Evolutionary conservation across 2,888 invertebrate species (phyloP), one percentile per base, ranked within the genome.

Genomic region (Plebejus melissa): DNA sequence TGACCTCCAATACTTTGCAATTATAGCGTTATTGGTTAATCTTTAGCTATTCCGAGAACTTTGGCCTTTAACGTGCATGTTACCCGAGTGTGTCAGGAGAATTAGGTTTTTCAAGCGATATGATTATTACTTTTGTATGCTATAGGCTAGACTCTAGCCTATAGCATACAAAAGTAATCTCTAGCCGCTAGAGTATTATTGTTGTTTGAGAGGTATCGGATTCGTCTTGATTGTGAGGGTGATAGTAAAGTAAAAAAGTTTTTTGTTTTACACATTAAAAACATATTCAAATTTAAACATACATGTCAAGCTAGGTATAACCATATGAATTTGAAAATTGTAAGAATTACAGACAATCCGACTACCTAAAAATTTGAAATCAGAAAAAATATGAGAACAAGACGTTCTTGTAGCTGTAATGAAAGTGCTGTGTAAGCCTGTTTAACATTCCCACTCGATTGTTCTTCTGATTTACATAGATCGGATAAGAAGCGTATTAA

Each of bases 401-500:
- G 4, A 11, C 65, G 65, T 32, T 65, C 1, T 36, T 36, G 65
- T 65, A 65, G 13, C 11, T 32, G 32, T 65, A 13, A 65, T 13
- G 65, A 65, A 65, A 65, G 65, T 58, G 22, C 2, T 3, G 9
- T 65, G 32, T 13, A 65, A 65, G 22, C 6, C 9, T 3, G 9
- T 65, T 13, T 13, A 65, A 65, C 65, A 65, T 65, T 65, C 65
- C 65, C 65, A 65, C 13, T 13, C 65, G 13, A 28, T 60, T 32
- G 60, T 65, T 65, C 65, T 65, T 36, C 32, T 36, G 11, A 65
- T 65, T 65, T 65, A 65, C 65, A 65, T 65, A 65, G 28, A 65
- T 65, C 65, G 36, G 65, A 65, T 65, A 65, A 65, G 65, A 65
- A 65, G 32, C 32, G 65, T 16, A 65, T 32, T 65, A 65, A 65